Evolutionary conservation across 2,888 invertebrate genomes (phyloP), one percentile per base, ranked within the genome.

Genomic region (Drosophila macrospina): DNA sequence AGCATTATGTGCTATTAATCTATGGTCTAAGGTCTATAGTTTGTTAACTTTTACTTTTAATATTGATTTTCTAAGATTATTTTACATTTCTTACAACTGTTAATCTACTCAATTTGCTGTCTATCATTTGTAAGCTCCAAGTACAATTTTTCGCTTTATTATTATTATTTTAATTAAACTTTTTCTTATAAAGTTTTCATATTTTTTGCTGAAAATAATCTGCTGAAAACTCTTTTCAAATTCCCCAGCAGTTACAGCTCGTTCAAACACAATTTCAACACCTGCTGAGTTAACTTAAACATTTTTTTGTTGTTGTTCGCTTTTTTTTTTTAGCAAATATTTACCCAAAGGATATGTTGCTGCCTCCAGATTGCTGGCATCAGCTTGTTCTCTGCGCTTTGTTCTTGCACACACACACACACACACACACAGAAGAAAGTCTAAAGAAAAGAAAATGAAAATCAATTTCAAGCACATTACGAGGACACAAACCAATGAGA

Each of bases 391-490:
- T 48, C 36, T 56, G 45, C 20, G 30, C 55, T 48, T 47, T 62
- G 61, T 55, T 41, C 62, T 51, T 36, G 36, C 36, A 57, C n/a
- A 15, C 48, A 42, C 24, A 36, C 51, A 48, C 28, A 24, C 8
- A 36, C 20, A 32, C 5, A 28, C 41, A 59, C n/a, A 52, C n/a
- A 44, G n/a, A n/a, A 4, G n/a, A 2, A 20, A 39, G 10, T 10
- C 5, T 5, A 15, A 37, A 10, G n/a, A 20, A 51, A 32, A 24
- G 2, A 28, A 50, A 26, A 57, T 50, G 69, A 86, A 85, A 85
- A 88, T 88, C 84, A 85, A 85, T 85, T 85, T 83, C 65, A 67
- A 64, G 78, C 88, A 73, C 82, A 87, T 81, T 83, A 86, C 79
- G 52, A 62, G 55, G 55, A 62, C 48, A 55, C 65, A 60, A 70